A percentile compares a stretch with the other conserved stretches of the same genome.
These are phyloP conservation scores for Nasonia longicornis DNA, from an alignment of 1,140 invertebrate genomes.

Conservation along the genomic window DNA sequence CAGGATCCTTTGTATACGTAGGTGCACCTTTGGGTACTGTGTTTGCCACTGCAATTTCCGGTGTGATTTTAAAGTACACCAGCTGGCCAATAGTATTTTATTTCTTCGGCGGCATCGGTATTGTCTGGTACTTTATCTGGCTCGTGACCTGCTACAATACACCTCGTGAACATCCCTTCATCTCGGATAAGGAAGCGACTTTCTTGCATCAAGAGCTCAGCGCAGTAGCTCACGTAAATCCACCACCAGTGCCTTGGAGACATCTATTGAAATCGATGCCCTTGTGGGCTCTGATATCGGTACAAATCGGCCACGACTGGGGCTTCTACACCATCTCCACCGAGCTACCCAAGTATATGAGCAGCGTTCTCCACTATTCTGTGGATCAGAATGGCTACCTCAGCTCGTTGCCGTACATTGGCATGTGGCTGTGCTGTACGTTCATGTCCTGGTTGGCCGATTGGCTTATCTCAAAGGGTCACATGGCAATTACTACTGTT, in stretches of 20 bases:
- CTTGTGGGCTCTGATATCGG: slow-evolving; percentile 79
- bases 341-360: slow-evolving; percentile 93
- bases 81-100: slow-evolving; percentile 86
- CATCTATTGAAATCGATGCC: slow-evolving; percentile 81
- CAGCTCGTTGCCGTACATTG: slow-evolving; percentile 78
- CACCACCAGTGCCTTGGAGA: slow-evolving; percentile 78
- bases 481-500: slow-evolving; percentile 73
- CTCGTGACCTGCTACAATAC: slow-evolving; percentile 80
- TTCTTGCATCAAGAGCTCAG: slow-evolving; percentile 79
- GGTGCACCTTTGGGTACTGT: slow-evolving; percentile 83
- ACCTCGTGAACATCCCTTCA: slow-evolving; percentile 86
- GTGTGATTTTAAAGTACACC: slow-evolving; percentile 76
- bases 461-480: slow-evolving; percentile 73
- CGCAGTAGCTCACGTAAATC: slow-evolving; percentile 67
- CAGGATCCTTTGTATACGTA: slow-evolving; percentile 80
- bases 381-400: slow-evolving; percentile 79
- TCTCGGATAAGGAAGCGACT: slow-evolving; percentile 81
- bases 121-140: slow-evolving; percentile 82
- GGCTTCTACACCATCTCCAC: slow-evolving; percentile 94
- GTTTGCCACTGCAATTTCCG: slow-evolving; percentile 82
- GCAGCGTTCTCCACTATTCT: slow-evolving; percentile 86
- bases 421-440: slow-evolving; percentile 81
- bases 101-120: slow-evolving; percentile 81
- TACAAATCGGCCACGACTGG: slow-evolving; percentile 92
- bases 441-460: slow-evolving; percentile 77